These are phyloP conservation scores for Lathamus discolor DNA, from an alignment of 2,113 vertebrate species.

Conservation along the genomic window DNA sequence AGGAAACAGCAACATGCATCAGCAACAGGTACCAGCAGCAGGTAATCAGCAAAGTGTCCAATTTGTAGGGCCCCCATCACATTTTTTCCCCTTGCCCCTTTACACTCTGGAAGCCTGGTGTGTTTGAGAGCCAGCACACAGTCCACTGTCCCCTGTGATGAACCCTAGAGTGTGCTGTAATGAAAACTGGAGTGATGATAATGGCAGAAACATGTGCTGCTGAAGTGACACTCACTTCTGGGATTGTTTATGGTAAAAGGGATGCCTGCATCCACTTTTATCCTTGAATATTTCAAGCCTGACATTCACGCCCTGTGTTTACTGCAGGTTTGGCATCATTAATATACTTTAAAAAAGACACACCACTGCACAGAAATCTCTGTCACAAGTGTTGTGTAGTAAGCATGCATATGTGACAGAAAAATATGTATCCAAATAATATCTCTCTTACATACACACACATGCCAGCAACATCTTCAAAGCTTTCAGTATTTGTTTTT, in stretches of 20 bases:
- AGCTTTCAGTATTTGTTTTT: neutral
- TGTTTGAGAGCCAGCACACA: neutral
- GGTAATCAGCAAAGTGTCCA: neutral
- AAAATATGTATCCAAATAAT: neutral
- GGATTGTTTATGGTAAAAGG: neutral
- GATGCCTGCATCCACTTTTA: neutral
- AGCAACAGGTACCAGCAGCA: neutral
- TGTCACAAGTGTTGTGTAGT: neutral
- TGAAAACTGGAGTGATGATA: neutral
- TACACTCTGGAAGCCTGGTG: neutral
- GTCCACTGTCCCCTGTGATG: neutral
- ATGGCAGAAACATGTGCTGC: neutral
- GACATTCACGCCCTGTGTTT: neutral
- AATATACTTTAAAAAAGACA: neutral
- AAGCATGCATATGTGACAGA: neutral
- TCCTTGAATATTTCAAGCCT: slow-evolving; percentile 1
- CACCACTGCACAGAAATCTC: neutral
- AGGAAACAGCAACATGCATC: neutral
- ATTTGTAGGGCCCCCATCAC: neutral
- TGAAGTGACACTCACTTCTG: neutral
- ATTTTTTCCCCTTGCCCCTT: neutral
- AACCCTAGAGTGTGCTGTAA: neutral
- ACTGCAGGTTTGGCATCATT: neutral
- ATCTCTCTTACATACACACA: neutral
- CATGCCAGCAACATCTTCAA: neutral